Conservation (phyloP, 2,113 vertebrate genomes). For the Hepsetus odoe region DNA sequence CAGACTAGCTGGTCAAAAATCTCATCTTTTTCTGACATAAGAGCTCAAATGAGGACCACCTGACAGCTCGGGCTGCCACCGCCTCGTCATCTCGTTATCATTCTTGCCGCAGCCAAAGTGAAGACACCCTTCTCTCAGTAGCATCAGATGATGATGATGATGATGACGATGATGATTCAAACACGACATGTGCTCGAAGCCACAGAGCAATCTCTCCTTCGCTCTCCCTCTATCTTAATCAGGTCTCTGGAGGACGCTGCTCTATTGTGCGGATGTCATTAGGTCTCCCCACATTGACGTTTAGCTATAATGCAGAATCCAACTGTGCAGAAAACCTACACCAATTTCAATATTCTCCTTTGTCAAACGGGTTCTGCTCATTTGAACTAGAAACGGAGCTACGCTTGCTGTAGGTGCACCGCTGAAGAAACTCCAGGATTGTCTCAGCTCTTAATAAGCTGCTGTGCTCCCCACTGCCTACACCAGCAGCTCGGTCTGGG, state of each 20-base stretch:
- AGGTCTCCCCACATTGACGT: constrained; percentile 39
- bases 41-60: not conserved
- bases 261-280: constrained; percentile 50
- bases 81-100: constrained; percentile 18
- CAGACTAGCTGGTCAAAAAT: not conserved
- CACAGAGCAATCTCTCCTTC: not conserved
- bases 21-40: not conserved
- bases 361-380: not conserved
- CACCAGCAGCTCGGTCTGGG: not conserved
- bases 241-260: constrained; percentile 55
- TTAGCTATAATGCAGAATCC: constrained; percentile 45
- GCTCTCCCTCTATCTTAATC: constrained; percentile 55
- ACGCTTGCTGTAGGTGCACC: not conserved
- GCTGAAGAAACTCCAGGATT: not conserved
- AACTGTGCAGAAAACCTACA: constrained; percentile 21
- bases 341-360: constrained; percentile 21
- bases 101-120: not conserved
- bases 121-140: constrained; percentile 5
- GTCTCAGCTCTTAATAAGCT: not conserved
- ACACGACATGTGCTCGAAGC: constrained; percentile 12
- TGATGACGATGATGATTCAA: constrained; percentile 30
- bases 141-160: not conserved
- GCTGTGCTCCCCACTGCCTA: not conserved
- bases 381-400: not conserved
- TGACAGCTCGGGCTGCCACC: constrained; percentile 19